These are phyloP conservation scores for Lampris megalopsis DNA, from an alignment of 2,113 vertebrate genomes.

Conservation along the genomic window DNA sequence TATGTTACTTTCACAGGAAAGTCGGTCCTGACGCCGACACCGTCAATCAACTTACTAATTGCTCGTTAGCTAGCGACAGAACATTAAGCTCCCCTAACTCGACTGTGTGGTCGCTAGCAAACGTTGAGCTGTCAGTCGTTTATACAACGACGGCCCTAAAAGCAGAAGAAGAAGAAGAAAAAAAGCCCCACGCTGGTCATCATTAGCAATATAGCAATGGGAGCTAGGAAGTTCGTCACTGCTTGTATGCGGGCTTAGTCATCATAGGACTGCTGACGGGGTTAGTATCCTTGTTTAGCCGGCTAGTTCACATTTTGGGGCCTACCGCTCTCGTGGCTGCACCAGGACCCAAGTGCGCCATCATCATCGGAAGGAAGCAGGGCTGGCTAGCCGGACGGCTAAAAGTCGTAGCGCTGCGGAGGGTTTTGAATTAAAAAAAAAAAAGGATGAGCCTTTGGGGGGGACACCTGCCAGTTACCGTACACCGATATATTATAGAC, in stretches of 20 bases:
- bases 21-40: too few species aligned
- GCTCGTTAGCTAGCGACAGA: background rate
- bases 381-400: conserved; percentile 17
- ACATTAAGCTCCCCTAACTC: too few species aligned
- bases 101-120: too few species aligned
- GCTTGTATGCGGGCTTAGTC: conserved; percentile 65
- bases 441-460: background rate
- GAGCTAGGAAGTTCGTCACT: conserved; percentile 48
- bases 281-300: conserved; percentile 64
- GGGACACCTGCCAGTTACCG: conserved; percentile 10
- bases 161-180: too few species aligned
- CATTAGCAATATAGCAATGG: too few species aligned
- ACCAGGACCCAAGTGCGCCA: conserved; percentile 74
- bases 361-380: conserved; percentile 12
- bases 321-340: conserved; percentile 69
- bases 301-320: conserved; percentile 67
- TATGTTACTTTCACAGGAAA: background rate
- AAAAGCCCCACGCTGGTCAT: too few species aligned
- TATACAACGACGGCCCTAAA: too few species aligned
- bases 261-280: conserved; percentile 69
- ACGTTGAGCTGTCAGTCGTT: too few species aligned
- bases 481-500: conserved; percentile 18
- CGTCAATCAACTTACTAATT: background rate
- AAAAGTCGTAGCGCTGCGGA: conserved; percentile 34
- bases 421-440: background rate